A percentile compares a stretch with the other conserved stretches of the same genome.
phyloP scores from a whole-genome alignment of 2,113 vertebrate genomes.

The Apeltes quadracus region DNA sequence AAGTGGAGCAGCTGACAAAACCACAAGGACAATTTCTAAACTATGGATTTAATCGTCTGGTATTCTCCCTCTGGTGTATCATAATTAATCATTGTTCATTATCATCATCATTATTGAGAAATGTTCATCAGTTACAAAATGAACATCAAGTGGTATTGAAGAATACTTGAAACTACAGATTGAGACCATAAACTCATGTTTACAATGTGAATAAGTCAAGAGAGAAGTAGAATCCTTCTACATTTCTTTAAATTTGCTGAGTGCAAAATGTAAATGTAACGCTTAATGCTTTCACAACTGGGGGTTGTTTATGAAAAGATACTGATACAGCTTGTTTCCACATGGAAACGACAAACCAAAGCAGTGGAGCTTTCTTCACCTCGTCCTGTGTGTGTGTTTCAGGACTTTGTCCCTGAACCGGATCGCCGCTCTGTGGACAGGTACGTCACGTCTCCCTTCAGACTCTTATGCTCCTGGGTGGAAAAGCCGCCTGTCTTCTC shows the following conservation, averaged over 20 bases:
- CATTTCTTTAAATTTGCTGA: too few relatives aligned
- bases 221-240: too few relatives aligned
- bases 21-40: too few relatives aligned
- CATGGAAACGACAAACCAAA: background rate
- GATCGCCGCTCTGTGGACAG: conserved; percentile 67
- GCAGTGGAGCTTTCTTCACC: background rate
- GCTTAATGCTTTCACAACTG: background rate
- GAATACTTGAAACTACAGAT: too few relatives aligned
- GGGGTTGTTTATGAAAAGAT: background rate
- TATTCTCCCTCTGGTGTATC: too few relatives aligned
- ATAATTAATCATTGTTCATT: too few relatives aligned
- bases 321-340: background rate
- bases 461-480: background rate
- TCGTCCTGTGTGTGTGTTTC: conserved; percentile 55
- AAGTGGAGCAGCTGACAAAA: background rate
- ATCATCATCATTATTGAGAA: too few relatives aligned
- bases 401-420: conserved; percentile 82
- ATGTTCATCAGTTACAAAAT: too few relatives aligned
- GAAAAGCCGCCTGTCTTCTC: background rate
- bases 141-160: too few relatives aligned
- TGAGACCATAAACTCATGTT: too few relatives aligned
- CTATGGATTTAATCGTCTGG: too few relatives aligned
- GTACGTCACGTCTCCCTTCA: conserved; percentile 58
- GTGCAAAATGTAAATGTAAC: background rate
- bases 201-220: too few relatives aligned